Percentiles rank a stretch among this genome's conserved stretches.
Evolutionary conservation across 2,113 vertebrate species (phyloP).

Genomic region (cattle (Bos taurus)): DNA sequence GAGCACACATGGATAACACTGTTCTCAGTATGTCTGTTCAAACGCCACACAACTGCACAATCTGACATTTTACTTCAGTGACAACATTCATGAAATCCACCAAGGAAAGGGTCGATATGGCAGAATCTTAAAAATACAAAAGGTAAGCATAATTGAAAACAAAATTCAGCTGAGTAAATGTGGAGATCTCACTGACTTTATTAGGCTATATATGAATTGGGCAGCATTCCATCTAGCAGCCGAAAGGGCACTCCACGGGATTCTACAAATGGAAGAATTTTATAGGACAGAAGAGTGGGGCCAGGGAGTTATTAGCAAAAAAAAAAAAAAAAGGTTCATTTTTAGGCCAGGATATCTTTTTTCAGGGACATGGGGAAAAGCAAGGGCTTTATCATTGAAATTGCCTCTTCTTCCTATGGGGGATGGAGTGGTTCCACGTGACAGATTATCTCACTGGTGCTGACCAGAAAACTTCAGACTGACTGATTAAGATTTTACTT

Average conservation of each 20-base stretch:
- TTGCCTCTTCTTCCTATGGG: neutral
- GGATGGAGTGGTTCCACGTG: neutral
- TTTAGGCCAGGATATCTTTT: neutral
- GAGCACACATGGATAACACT: neutral
- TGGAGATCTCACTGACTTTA: neutral
- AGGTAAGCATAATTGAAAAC: neutral
- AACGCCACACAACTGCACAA: neutral
- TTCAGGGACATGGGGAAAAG: neutral
- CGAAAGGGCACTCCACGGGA: neutral
- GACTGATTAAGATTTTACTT: neutral
- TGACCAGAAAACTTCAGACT: neutral
- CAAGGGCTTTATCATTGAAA: neutral
- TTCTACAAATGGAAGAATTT: neutral
- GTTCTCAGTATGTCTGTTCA: neutral
- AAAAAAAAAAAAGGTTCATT: neutral
- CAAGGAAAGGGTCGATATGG: neutral
- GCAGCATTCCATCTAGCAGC: neutral
- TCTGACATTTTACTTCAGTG: neutral
- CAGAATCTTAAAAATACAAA: neutral
- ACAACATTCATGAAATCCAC: neutral
- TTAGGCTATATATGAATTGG: neutral
- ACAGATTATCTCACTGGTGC: neutral
- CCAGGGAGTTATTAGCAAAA: neutral
- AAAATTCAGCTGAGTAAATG: neutral
- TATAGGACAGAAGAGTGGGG: neutral